These are phyloP conservation scores for Microcebus murinus DNA, from an alignment of 2,113 vertebrate species.

Conservation along the genomic window DNA sequence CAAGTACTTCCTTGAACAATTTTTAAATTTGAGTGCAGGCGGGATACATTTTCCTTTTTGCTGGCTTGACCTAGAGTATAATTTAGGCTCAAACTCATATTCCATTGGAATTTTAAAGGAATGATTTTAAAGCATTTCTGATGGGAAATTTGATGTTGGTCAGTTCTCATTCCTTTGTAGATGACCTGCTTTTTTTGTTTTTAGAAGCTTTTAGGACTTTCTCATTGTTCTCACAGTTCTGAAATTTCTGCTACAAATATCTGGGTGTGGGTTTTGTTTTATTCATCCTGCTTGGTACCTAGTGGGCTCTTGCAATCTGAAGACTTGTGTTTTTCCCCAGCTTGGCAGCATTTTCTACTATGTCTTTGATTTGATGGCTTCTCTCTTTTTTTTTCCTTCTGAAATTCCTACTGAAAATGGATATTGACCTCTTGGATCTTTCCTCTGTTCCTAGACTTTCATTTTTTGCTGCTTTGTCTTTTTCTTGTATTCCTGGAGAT, in stretches of 20 bases:
- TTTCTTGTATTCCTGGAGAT: not conserved
- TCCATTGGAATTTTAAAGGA: not conserved
- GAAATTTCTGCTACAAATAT: not conserved
- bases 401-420: not conserved
- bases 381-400: not conserved
- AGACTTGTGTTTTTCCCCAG: not conserved
- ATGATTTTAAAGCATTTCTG: slow-evolving; percentile 30
- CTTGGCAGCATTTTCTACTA: not conserved
- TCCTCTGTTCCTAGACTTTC: not conserved
- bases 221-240: not conserved
- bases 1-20: not conserved
- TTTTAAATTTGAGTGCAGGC: not conserved
- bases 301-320: not conserved
- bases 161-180: slow-evolving; percentile 8
- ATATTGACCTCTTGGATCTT: not conserved
- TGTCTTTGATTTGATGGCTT: not conserved
- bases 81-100: not conserved
- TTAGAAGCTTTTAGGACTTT: slow-evolving; percentile 12
- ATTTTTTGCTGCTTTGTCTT: not conserved
- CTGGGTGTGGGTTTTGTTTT: not conserved
- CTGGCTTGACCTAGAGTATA: not conserved
- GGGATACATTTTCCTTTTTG: not conserved
- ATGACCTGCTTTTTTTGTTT: not conserved
- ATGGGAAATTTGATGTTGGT: not conserved
- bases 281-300: not conserved